Conservation (phyloP, 2,888 invertebrate species). For the Clusia tigrina region DNA sequence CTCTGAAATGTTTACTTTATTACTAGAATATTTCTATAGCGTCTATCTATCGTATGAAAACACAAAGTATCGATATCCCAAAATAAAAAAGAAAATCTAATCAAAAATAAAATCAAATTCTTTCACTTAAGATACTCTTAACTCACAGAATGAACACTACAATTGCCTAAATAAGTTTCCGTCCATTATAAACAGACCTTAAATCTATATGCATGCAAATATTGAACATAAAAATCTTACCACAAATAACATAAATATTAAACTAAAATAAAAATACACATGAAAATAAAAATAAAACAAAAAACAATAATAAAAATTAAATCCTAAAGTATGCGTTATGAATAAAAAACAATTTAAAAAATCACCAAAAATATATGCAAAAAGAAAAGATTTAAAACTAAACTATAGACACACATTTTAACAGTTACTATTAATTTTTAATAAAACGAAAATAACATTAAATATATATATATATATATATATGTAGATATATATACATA, state of each 20-base stretch:
- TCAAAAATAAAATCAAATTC: slow-evolving; percentile 22
- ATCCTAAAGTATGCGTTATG: too few relatives aligned
- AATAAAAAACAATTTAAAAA: too few relatives aligned
- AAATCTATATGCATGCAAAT: slow-evolving; percentile 55
- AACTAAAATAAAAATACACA: too few relatives aligned
- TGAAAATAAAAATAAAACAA: too few relatives aligned
- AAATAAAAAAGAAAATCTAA: slow-evolving; percentile 25
- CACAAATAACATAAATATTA: slow-evolving; percentile 25
- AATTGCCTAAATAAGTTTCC: slow-evolving; percentile 63
- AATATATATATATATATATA: slow-evolving; percentile 34
- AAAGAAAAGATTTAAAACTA: too few relatives aligned
- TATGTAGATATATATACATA: too few relatives aligned
- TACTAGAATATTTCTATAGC: not conserved
- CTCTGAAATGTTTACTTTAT: not conserved
- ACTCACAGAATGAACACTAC: slow-evolving; percentile 13
- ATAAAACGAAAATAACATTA: slow-evolving; percentile 33
- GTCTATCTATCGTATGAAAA: not conserved
- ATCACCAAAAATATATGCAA: too few relatives aligned
- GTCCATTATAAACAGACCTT: slow-evolving; percentile 65
- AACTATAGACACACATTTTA: slow-evolving; percentile 47
- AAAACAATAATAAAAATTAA: slow-evolving; percentile 32
- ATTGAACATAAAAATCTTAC: slow-evolving; percentile 27
- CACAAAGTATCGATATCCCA: not conserved
- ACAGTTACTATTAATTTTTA: slow-evolving; percentile 50
- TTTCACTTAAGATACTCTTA: slow-evolving; percentile 7